A percentile compares a stretch with the other conserved stretches of the same genome.
phyloP scores from a whole-genome alignment of 2,797 vertebrate species.

The Florisuga fusca region DNA sequence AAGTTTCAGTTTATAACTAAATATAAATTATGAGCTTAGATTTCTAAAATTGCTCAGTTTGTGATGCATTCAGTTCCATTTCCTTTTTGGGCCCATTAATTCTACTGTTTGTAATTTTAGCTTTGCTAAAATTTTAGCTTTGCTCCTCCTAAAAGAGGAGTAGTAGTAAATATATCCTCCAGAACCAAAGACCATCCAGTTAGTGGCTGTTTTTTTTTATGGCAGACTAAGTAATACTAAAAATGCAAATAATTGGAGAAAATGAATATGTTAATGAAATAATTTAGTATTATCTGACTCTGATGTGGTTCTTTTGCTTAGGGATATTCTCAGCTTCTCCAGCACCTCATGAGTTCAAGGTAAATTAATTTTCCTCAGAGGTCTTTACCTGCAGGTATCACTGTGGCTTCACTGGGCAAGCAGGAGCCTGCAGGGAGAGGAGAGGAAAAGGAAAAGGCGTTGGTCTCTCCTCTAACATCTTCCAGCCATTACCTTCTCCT shows the following conservation, averaged over 20 bases:
- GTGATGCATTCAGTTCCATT: not conserved
- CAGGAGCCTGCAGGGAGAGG: not conserved
- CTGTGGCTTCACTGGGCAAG: not conserved
- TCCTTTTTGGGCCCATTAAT: not conserved
- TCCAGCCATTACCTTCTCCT: not conserved
- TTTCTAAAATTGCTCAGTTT: not conserved
- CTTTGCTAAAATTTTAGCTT: conserved; percentile 5
- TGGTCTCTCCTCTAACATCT: not conserved
- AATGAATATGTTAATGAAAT: not conserved
- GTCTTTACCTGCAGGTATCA: not conserved
- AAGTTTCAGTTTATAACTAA: not conserved
- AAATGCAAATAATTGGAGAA: not conserved
- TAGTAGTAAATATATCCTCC: not conserved
- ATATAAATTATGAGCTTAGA: not conserved
- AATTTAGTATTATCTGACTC: not conserved
- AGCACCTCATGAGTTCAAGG: not conserved
- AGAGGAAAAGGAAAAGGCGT: not conserved
- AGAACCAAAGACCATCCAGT: not conserved
- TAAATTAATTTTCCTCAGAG: not conserved
- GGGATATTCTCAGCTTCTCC: not conserved
- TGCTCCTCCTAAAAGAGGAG: not conserved
- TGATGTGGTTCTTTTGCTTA: not conserved
- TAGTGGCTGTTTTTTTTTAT: not conserved
- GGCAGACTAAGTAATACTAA: not conserved
- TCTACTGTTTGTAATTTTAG: conserved; percentile 1